Evolutionary conservation across 2,888 invertebrate genomes (phyloP), one percentile per base, ranked within the genome.

Genomic region (Chironomus tentans): DNA sequence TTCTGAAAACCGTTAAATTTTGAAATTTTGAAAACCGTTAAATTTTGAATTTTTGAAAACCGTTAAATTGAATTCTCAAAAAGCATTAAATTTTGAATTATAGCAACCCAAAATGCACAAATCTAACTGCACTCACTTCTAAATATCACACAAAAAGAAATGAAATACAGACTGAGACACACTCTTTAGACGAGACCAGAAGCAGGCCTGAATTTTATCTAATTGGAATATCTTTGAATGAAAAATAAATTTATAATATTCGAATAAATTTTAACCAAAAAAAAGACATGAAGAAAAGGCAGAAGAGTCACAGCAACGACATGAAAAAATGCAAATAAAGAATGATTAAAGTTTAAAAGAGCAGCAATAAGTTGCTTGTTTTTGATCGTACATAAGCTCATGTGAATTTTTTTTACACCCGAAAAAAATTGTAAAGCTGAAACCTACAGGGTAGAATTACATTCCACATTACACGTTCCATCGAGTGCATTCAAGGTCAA

Each of bases 221-320:
- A 72, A 72, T 72, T 62, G 62, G 72, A 72, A 72, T 72, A 72
- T 72, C 72, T 72, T 72, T 62, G 18, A 24, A 56, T 18, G 62
- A 56, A 56, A 56, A 70, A n/a, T 28, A 50, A 38, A 38, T 38
- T 38, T 38, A 38, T 38, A 38, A 38, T 38, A 38, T 38, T 38
- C 38, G 38, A 38, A 38, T 38, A 38, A 38, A 38, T 38, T 50
- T 56, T 22, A 50, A 70, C 70, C 10, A 50, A 46, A 48, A 70
- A 21, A 21, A 46, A 50, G 56, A 56, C 38, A 70, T 70, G 70
- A 48, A 70, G 50, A 70, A 50, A 70, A 70, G 70, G 70, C 48
- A 70, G 48, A 21, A 24, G 47, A 69, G 47, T 22, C n/a, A 68
- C 38, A 10, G 38, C 38, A 38, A 38, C 38, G 38, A 38, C 38